Conservation (phyloP, 2,888 invertebrate genomes). For the Cephus pulcher region DNA sequence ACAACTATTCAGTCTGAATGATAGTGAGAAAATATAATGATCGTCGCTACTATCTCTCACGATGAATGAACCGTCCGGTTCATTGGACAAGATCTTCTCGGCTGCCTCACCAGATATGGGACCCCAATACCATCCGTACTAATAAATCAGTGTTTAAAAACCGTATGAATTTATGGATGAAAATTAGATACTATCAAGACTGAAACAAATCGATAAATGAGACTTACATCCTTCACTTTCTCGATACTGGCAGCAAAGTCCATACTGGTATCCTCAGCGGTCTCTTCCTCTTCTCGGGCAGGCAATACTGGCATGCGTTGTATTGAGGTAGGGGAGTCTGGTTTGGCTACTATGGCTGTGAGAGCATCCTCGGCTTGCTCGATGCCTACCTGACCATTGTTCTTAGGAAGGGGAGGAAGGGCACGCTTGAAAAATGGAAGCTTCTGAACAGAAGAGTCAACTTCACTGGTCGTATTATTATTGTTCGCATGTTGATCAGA, state of each 20-base stretch:
- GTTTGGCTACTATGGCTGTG: slow-evolving; percentile 51
- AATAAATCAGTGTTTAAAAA: slow-evolving; percentile 22
- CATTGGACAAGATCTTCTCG: slow-evolving; percentile 89
- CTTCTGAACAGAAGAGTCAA: slow-evolving; percentile 64
- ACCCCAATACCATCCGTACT: slow-evolving; percentile 98
- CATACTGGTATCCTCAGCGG: slow-evolving; percentile 71
- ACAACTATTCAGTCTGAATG: slow-evolving; percentile 90
- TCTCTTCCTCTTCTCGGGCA: slow-evolving; percentile 67
- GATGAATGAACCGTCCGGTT: slow-evolving; percentile 94
- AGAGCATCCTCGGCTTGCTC: slow-evolving; percentile 64
- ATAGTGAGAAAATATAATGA: slow-evolving; percentile 93
- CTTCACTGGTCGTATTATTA: slow-evolving; percentile 54
- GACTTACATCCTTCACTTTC: slow-evolving; percentile 92
- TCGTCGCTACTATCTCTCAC: slow-evolving; percentile 95
- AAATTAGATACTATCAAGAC: slow-evolving; percentile 11
- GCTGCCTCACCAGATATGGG: slow-evolving; percentile 92
- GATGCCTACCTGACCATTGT: slow-evolving; percentile 63
- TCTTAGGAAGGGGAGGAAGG: slow-evolving; percentile 75
- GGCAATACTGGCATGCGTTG: slow-evolving; percentile 57
- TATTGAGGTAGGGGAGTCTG: slow-evolving; percentile 56
- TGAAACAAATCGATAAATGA: slow-evolving; percentile 7
- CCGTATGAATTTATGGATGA: slow-evolving; percentile 15
- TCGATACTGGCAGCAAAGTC: slow-evolving; percentile 93
- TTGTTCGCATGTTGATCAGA: slow-evolving; percentile 54
- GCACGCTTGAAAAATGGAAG: slow-evolving; percentile 75